These are phyloP conservation scores for Diorhabda sublineata DNA, from an alignment of 1,140 invertebrate species.

Conservation along the genomic window DNA sequence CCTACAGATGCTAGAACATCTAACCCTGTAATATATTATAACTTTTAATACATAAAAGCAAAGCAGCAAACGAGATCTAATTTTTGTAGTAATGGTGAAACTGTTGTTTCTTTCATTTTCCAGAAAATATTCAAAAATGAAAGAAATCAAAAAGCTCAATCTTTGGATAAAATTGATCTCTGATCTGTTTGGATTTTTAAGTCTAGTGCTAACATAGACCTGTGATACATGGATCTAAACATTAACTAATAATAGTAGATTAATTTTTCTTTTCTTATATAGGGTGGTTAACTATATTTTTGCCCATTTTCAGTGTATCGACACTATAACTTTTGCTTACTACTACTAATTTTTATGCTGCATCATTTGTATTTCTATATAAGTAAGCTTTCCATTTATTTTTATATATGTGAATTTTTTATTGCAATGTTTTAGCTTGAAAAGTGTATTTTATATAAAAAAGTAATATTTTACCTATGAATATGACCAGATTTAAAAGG, in stretches of 20 bases:
- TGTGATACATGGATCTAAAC: constrained; percentile 38
- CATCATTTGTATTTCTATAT: too few relatives aligned
- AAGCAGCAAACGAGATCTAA: not conserved
- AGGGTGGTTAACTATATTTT: not conserved
- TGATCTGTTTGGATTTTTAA: constrained; percentile 21
- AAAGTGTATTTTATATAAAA: too few relatives aligned
- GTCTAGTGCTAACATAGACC: constrained; percentile 36
- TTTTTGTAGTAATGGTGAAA: not conserved
- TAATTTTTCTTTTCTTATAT: constrained; percentile 27
- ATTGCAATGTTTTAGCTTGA: too few relatives aligned
- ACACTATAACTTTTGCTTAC: too few relatives aligned
- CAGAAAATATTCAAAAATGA: not conserved
- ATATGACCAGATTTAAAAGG: too few relatives aligned
- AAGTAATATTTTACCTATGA: too few relatives aligned
- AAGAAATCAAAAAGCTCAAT: not conserved
- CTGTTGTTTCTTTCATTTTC: not conserved
- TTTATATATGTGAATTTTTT: too few relatives aligned
- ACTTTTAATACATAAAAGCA: not conserved
- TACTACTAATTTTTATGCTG: too few relatives aligned
- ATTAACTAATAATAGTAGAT: constrained; percentile 35
- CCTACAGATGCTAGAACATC: too few relatives aligned
- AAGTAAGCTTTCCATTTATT: too few relatives aligned
- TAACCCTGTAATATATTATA: not conserved
- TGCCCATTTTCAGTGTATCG: not conserved
- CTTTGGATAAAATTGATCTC: constrained; percentile 14